A percentile compares a stretch with the other conserved stretches of the same genome.
phyloP scores from a whole-genome alignment of 2,888 invertebrate species.

The Trissolcus brochymenae region DNA sequence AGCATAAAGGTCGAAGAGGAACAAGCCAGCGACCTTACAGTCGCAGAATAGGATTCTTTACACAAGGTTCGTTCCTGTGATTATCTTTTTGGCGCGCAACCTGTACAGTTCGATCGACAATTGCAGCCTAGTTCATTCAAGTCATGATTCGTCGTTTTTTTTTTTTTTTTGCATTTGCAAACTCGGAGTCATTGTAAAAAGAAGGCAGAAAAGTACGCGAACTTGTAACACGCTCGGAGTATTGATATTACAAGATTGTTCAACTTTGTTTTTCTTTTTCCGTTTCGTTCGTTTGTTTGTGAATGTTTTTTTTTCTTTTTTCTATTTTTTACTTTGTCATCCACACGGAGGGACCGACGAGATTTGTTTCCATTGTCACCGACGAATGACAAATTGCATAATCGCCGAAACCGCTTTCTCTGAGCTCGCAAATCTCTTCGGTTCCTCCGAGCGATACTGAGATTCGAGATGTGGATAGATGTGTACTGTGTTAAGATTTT shows the following conservation, averaged over 20 bases:
- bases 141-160: background rate
- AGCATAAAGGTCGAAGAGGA: conserved; percentile 20
- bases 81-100: conserved; percentile 6
- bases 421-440: too few species aligned
- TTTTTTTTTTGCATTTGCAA: background rate
- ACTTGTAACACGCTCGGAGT: too few species aligned
- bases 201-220: too few species aligned
- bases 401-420: too few species aligned
- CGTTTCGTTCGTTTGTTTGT: too few species aligned
- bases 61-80: conserved; percentile 26
- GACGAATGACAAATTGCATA: too few species aligned
- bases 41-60: background rate
- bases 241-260: too few species aligned
- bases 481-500: conserved; percentile 16
- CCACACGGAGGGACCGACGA: too few species aligned
- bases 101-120: background rate
- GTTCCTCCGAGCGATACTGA: background rate
- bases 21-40: background rate
- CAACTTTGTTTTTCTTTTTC: background rate
- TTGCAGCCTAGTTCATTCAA: background rate
- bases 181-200: too few species aligned
- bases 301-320: too few species aligned
- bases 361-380: too few species aligned
- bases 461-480: conserved; percentile 1
- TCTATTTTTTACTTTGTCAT: too few species aligned